Evolutionary conservation across 2,888 invertebrate species (phyloP).

Genomic region (Girardia tigrina): DNA sequence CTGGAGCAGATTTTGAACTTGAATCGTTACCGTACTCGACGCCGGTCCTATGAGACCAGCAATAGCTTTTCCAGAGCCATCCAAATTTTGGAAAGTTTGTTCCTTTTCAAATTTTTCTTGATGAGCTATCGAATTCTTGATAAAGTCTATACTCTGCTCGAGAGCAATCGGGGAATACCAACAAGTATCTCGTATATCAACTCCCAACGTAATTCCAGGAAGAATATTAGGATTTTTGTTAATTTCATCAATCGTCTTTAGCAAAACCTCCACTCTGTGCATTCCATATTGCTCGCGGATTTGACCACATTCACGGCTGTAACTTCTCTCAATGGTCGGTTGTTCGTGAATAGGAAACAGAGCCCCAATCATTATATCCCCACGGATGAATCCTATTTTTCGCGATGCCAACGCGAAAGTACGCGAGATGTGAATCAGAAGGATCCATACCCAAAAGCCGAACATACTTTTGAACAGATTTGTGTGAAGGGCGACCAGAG

Average conservation of each 20-base stretch:
- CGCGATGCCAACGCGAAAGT: neutral
- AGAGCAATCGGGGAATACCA: slow-evolving; percentile 68
- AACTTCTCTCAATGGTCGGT: slow-evolving; percentile 46
- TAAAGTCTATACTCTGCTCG: slow-evolving; percentile 64
- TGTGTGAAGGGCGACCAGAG: neutral
- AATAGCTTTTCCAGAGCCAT: slow-evolving; percentile 45
- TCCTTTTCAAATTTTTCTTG: neutral
- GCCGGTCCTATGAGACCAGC: slow-evolving; percentile 65
- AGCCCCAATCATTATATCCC: slow-evolving; percentile 56
- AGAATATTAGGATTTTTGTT: slow-evolving; percentile 56
- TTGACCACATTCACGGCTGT: slow-evolving; percentile 54
- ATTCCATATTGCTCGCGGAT: slow-evolving; percentile 65
- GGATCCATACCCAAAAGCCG: neutral
- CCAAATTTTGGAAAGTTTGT: slow-evolving; percentile 32
- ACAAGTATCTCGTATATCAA: slow-evolving; percentile 66
- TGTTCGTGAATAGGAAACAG: slow-evolving; percentile 54
- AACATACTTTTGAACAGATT: neutral
- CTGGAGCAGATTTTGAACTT: slow-evolving; percentile 64
- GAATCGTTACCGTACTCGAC: slow-evolving; percentile 59
- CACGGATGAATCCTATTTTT: slow-evolving; percentile 47
- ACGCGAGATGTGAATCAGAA: neutral
- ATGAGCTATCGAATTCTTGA: slow-evolving; percentile 57
- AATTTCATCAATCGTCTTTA: slow-evolving; percentile 50
- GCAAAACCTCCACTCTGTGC: slow-evolving; percentile 58
- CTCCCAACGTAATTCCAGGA: slow-evolving; percentile 56